A percentile compares a stretch with the other conserved stretches of the same genome.
Conservation (phyloP, 1,140 invertebrate species). For the Drosophila saltans region DNA sequence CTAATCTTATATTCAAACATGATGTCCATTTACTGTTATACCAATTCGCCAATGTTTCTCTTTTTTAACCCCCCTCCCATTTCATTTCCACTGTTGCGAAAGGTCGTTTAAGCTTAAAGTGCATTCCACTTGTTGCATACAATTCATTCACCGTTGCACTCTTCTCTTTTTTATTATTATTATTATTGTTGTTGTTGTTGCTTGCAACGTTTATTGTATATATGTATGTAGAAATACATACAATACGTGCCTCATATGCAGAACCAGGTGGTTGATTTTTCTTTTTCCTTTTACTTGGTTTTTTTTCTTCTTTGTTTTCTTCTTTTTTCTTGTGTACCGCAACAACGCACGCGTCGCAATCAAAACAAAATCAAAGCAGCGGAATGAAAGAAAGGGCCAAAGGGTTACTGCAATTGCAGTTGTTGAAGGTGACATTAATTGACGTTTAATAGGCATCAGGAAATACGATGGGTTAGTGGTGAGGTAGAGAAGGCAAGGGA, state of each 20-base stretch:
- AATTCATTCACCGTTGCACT: neutral
- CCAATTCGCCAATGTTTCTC: neutral
- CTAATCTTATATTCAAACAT: too few species aligned
- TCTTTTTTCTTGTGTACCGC: constrained; percentile 1
- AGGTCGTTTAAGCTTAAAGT: neutral
- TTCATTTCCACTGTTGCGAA: neutral
- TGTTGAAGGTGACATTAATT: constrained; percentile 79
- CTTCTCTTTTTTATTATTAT: neutral
- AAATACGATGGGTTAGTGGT: constrained; percentile 6
- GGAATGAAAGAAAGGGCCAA: constrained; percentile 2
- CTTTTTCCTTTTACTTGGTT: neutral
- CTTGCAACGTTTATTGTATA: constrained; percentile 6
- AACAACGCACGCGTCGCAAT: constrained; percentile 64
- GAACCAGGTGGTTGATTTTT: constrained; percentile 32
- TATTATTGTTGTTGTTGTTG: constrained; percentile 27
- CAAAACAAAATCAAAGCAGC: constrained; percentile 61
- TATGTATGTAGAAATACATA: neutral
- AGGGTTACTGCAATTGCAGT: constrained; percentile 61
- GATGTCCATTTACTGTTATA: too few species aligned
- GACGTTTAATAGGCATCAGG: constrained; percentile 70
- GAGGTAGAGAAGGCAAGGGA: neutral
- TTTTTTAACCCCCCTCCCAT: neutral
- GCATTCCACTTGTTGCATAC: constrained; percentile 3
- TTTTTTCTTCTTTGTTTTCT: neutral
- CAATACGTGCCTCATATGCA: neutral